A percentile compares a stretch with the other conserved stretches of the same genome.
Conservation (phyloP, 2,797 vertebrate genomes). For the Ateles fusciceps region DNA sequence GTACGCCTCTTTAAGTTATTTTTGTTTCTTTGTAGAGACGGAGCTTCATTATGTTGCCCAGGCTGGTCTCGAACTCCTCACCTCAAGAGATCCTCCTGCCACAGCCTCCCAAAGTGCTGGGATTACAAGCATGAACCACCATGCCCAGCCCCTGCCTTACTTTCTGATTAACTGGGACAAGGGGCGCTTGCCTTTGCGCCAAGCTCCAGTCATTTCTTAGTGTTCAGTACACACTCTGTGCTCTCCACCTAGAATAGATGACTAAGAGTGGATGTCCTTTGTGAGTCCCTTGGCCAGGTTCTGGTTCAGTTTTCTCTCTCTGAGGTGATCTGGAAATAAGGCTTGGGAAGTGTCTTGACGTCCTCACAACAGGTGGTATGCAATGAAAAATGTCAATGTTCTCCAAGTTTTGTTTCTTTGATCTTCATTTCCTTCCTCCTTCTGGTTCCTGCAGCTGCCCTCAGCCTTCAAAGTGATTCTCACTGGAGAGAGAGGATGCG, state of each 20-base stretch:
- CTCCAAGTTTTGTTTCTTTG: conserved; percentile 29
- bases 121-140: not conserved
- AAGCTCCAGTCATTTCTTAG: not conserved
- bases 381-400: not conserved
- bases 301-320: not conserved
- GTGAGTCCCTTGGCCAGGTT: not conserved
- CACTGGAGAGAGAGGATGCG: not conserved
- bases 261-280: not conserved
- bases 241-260: not conserved
- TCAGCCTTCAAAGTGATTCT: conserved; percentile 50
- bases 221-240: not conserved
- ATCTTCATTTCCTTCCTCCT: conserved; percentile 41
- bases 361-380: conserved; percentile 31
- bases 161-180: not conserved
- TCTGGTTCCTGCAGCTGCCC: conserved; percentile 19
- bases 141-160: not conserved
- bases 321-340: not conserved
- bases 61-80: not conserved
- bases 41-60: not conserved
- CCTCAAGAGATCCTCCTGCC: not conserved
- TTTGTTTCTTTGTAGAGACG: not conserved
- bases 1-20: not conserved
- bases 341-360: not conserved
- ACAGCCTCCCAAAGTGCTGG: not conserved
- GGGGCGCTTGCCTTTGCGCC: not conserved